Base-by-base conservation (phyloP, 2,888 invertebrate species). In the Acanthoscelides obtectus region DNA sequence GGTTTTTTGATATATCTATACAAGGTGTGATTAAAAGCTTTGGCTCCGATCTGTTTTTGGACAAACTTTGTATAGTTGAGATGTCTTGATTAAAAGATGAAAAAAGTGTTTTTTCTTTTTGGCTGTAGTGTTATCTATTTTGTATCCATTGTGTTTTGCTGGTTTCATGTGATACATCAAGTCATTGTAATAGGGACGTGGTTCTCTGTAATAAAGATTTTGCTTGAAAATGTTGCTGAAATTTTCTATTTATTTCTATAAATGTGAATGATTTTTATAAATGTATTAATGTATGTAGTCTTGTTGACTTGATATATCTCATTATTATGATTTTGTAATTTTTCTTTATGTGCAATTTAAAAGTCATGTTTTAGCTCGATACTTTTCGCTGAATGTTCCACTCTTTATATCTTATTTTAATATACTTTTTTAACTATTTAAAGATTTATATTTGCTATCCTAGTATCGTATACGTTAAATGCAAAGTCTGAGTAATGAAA, bases 341-440 rank as follows among this genome's bases (percentile, higher is more conserved):
- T 72, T 73, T 72, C 72, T 70, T 73, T 72, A 73, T 72, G 75
- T 75, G 75, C 75, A 75, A 74, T 75, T 66, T 72, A 70, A 64
- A 69, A 73, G 66, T 72, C 73, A 68, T 74, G 22, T 64, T 71
- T 68, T 72, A 72, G 66, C 66, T 66, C 20, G 20, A 66, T 17
- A 6, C 20, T 21, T 66, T 21, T 66, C 66, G 73, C 75, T 75
- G 75, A 75, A 75, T 75, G 75, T 75, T 75, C 72, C 73, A 75
- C 75, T 73, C 69, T 70, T 72, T 72, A 45, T 25, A 71, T 71
- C 45, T 20, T 66, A 66, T 66, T 66, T 66, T 66, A 21, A n/a
- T 66, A 66, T 66, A 25, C 45, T 12, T 45, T 45, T 45, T 45
- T 45, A 45, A 45, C 45, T 17, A 12, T 45, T 12, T 12, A 6